These are phyloP conservation scores for Patella caerulea DNA, from an alignment of 2,888 invertebrate genomes.

Conservation along the genomic window DNA sequence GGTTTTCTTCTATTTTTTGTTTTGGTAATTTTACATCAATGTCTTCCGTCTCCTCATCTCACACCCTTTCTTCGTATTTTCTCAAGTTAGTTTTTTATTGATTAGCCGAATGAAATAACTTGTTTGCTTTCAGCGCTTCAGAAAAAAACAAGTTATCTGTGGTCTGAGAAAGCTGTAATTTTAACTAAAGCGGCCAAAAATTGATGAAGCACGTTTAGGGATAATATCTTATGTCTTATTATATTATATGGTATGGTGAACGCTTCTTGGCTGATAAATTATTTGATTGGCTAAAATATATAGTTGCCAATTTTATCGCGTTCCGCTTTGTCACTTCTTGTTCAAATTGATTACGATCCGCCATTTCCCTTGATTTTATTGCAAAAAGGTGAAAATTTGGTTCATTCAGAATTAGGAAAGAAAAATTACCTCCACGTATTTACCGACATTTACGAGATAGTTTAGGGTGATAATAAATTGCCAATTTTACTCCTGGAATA, in stretches of 20 bases:
- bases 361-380: conserved; percentile 8
- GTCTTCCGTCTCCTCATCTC: too few relatives aligned
- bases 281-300: conserved; percentile 7
- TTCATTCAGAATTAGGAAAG: conserved; percentile 7
- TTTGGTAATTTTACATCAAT: too few relatives aligned
- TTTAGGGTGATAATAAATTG: background rate
- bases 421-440: conserved; percentile 5
- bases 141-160: background rate
- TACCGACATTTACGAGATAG: background rate
- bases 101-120: background rate
- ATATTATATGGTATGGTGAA: background rate
- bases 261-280: background rate
- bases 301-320: conserved; percentile 10
- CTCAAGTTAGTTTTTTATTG: too few relatives aligned
- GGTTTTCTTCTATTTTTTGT: background rate
- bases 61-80: background rate
- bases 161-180: conserved; percentile 7
- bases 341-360: background rate
- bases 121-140: conserved; percentile 7
- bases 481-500: background rate
- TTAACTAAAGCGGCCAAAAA: background rate
- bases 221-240: conserved; percentile 10
- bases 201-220: background rate
- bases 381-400: conserved; percentile 13
- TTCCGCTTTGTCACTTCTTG: conserved; percentile 7